A percentile compares a stretch with the other conserved stretches of the same genome.
phyloP scores from a whole-genome alignment of 1,140 invertebrate genomes.

The Campoletis sonorensis region DNA sequence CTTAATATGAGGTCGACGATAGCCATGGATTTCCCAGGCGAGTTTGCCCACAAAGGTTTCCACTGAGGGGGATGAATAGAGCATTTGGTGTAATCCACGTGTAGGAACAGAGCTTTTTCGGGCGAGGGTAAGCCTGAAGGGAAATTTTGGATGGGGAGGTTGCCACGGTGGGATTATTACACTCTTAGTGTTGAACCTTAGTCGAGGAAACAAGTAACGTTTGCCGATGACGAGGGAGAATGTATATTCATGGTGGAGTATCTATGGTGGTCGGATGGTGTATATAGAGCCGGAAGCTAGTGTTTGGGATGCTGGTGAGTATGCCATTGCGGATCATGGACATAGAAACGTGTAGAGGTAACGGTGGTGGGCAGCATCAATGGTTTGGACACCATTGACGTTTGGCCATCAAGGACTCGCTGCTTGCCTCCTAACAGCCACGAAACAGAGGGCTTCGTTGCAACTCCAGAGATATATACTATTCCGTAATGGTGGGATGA shows the following conservation, averaged over 20 bases:
- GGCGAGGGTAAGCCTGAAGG: background rate
- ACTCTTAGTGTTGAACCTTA: background rate
- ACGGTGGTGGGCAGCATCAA: background rate
- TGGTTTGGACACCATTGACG: background rate
- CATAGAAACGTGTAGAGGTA: background rate
- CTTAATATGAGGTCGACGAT: background rate
- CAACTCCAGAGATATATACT: background rate
- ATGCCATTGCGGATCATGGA: no score
- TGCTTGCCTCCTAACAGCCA: background rate
- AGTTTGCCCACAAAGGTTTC: background rate
- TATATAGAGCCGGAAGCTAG: background rate
- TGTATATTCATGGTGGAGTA: background rate
- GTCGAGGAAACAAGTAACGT: background rate
- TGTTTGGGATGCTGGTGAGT: background rate
- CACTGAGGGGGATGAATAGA: no score
- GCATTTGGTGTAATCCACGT: no score
- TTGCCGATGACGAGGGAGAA: background rate
- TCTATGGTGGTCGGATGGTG: no score
- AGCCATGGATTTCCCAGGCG: slow-evolving; percentile 12
- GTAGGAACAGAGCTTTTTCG: background rate
- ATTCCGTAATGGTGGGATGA: background rate
- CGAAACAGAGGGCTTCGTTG: background rate
- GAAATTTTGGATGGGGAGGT: slow-evolving; percentile 35
- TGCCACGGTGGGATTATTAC: background rate
- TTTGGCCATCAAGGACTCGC: background rate